These are phyloP conservation scores for Leucoptera coffeella DNA, from an alignment of 2,888 invertebrate genomes.

Conservation along the genomic window DNA sequence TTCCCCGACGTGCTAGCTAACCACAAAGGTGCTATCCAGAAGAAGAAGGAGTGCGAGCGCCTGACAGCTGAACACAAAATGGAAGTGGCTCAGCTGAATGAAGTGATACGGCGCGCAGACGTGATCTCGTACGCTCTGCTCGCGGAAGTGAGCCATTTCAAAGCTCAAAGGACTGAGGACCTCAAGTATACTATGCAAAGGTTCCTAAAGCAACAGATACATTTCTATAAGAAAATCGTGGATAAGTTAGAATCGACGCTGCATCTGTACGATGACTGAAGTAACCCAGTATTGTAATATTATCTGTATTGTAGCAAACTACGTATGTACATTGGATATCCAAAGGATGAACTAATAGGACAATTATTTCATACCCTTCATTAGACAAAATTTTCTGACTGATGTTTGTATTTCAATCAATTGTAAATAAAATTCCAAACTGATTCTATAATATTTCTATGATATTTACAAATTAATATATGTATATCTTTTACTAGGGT, in stretches of 20 bases:
- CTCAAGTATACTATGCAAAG: constrained; percentile 79
- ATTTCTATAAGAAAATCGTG: constrained; percentile 84
- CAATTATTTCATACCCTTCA: no score
- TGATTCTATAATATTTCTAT: no score
- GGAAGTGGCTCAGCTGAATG: constrained; percentile 72
- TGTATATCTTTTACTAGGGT: no score
- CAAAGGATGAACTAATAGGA: constrained; percentile 28
- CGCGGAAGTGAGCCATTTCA: constrained; percentile 93
- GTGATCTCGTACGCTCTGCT: constrained; percentile 88
- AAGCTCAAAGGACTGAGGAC: constrained; percentile 78
- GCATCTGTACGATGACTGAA: constrained; percentile 39
- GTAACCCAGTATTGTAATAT: no score
- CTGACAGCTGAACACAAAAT: constrained; percentile 76
- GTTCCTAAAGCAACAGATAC: constrained; percentile 83
- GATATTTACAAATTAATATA: no score
- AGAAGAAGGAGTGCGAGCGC: constrained; percentile 83
- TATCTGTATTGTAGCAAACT: no score
- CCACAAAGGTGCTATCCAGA: constrained; percentile 85
- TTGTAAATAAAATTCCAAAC: no score
- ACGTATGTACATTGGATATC: constrained; percentile 10
- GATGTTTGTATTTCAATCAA: no score
- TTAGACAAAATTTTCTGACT: no score
- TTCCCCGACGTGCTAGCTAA: constrained; percentile 88
- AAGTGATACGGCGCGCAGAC: constrained; percentile 79
- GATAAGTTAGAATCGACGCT: constrained; percentile 61